A percentile compares a stretch with the other conserved stretches of the same genome.
Evolutionary conservation across 2,888 invertebrate genomes (phyloP).

Genomic region (Luperina nickerlii): DNA sequence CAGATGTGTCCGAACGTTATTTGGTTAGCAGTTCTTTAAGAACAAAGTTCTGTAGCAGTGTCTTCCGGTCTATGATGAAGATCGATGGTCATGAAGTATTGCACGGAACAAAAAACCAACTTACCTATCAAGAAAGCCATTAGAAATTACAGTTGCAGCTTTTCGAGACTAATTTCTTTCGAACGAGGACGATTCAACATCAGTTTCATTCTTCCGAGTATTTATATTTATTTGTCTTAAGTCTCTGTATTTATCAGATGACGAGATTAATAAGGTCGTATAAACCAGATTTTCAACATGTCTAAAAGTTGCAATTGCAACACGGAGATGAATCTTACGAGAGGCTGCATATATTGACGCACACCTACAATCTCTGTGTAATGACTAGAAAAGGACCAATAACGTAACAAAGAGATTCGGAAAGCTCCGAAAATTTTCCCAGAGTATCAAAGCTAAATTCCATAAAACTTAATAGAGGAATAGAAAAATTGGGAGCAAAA

Average conservation of each 20-base stretch:
- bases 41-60: slow-evolving; percentile 9
- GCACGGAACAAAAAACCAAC: not conserved
- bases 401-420: not conserved
- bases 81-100: slow-evolving; percentile 6
- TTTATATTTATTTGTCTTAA: not conserved
- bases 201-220: not conserved
- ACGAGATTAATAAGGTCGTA: slow-evolving; percentile 33
- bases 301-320: slow-evolving; percentile 37
- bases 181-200: not conserved
- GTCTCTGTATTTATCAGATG: slow-evolving; percentile 10
- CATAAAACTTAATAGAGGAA: not conserved
- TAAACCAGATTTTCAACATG: slow-evolving; percentile 35
- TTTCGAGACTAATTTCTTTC: not conserved
- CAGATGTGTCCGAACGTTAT: not conserved
- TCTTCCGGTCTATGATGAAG: slow-evolving; percentile 13
- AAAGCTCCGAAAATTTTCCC: not conserved
- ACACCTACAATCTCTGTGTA: not conserved
- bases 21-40: slow-evolving; percentile 13
- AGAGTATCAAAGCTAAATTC: not conserved
- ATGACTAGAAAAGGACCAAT: not conserved
- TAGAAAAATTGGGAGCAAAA: slow-evolving; percentile 1
- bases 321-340: slow-evolving; percentile 24
- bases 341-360: slow-evolving; percentile 2
- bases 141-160: not conserved
- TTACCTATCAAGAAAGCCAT: not conserved